Percentiles rank a stretch among this genome's conserved stretches.
phyloP scores from a whole-genome alignment of 2,113 vertebrate genomes.

The Typhlomys cinereus region DNA sequence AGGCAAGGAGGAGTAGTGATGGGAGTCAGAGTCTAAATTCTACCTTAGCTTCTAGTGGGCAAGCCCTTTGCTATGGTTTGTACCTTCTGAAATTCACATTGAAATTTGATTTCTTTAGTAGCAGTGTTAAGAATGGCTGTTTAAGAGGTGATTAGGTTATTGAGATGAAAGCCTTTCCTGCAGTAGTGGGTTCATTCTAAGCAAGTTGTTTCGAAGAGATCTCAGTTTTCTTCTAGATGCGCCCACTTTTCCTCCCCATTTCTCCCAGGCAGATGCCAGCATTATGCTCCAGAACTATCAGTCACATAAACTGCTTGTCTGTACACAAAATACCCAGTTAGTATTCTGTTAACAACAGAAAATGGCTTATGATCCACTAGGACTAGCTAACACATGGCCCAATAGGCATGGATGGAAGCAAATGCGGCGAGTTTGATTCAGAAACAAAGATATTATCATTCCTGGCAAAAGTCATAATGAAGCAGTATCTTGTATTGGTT shows the following conservation, averaged over 20 bases:
- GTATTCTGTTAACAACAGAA: background rate
- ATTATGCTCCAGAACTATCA: background rate
- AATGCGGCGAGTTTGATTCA: background rate
- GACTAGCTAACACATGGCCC: background rate
- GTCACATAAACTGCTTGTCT: background rate
- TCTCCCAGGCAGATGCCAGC: background rate
- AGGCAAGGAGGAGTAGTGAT: background rate
- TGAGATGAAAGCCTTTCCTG: background rate
- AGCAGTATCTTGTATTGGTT: background rate
- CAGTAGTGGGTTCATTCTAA: background rate
- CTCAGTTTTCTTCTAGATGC: background rate
- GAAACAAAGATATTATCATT: background rate
- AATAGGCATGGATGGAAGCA: background rate
- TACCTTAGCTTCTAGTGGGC: background rate
- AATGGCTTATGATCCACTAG: background rate
- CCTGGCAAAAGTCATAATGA: conserved; percentile 10
- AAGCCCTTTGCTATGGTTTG: background rate
- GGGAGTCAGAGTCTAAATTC: background rate
- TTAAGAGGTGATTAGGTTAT: background rate
- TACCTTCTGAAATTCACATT: background rate
- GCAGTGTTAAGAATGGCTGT: background rate
- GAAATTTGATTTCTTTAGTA: background rate
- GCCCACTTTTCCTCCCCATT: background rate
- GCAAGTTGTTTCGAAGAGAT: background rate
- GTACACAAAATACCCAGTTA: background rate